Conservation (phyloP, 2,113 vertebrate species). For the Macaca nemestrina region DNA sequence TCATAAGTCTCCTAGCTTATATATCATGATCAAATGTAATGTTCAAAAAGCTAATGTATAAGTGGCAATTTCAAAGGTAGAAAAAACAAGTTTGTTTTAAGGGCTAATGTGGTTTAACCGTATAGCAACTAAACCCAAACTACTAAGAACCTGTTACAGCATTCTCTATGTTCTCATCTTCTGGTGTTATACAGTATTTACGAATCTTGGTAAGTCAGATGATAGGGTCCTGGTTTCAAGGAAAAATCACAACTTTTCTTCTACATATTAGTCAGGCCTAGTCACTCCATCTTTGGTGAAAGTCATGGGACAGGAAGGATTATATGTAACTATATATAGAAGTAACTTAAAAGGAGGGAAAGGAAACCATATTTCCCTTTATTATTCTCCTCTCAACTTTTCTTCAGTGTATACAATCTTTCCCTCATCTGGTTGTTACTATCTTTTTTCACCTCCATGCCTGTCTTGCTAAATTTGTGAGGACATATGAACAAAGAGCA, state of each 20-base stretch:
- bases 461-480: neutral
- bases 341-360: neutral
- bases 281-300: neutral
- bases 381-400: slow-evolving; percentile 4
- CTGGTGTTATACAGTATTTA: neutral
- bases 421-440: neutral
- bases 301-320: neutral
- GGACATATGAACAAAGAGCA: neutral
- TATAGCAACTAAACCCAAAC: slow-evolving; percentile 24
- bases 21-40: neutral
- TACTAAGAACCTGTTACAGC: neutral
- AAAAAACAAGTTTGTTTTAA: slow-evolving; percentile 19
- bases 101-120: neutral
- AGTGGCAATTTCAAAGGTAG: neutral
- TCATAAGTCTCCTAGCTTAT: neutral
- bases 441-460: neutral
- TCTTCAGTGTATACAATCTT: neutral
- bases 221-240: neutral
- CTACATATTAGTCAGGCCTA: neutral
- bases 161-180: slow-evolving; percentile 26
- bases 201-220: neutral
- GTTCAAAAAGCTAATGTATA: neutral
- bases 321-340: neutral
- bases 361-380: neutral
- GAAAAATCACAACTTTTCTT: neutral